Evolutionary conservation across 2,113 vertebrate genomes (phyloP).

Genomic region (Antennarius striatus): DNA sequence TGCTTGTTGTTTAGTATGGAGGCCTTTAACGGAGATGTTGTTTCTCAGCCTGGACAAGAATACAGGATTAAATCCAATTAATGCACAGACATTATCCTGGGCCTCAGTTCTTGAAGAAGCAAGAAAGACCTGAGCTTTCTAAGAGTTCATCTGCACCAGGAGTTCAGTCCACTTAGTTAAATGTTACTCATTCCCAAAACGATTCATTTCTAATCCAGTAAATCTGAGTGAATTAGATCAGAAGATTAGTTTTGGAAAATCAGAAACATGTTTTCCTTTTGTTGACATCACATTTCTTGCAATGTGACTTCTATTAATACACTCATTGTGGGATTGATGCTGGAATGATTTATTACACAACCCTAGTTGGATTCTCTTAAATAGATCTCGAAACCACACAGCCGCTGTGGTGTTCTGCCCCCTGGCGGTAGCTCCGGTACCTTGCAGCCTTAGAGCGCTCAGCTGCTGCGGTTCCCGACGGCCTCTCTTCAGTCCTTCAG

Average conservation of each 20-base stretch:
- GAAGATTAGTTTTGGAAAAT: too few species aligned
- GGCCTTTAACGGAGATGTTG: too few species aligned
- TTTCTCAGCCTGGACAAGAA: neutral
- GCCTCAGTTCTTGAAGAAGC: neutral
- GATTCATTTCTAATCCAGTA: too few species aligned
- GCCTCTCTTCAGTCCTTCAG: conserved; percentile 4
- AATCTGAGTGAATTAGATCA: too few species aligned
- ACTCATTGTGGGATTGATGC: too few species aligned
- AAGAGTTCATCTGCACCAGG: neutral
- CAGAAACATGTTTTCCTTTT: too few species aligned
- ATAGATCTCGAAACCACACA: neutral
- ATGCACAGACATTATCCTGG: conserved; percentile 12
- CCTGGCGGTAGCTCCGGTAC: conserved; percentile 36
- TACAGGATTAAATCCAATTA: conserved; percentile 6
- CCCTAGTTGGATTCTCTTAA: too few species aligned
- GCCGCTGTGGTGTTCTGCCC: conserved; percentile 45
- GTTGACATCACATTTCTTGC: too few species aligned
- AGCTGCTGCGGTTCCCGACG: neutral
- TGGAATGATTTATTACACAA: too few species aligned
- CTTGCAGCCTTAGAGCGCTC: neutral
- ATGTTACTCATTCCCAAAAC: too few species aligned
- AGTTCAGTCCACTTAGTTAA: neutral
- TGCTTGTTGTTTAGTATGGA: conserved; percentile 25
- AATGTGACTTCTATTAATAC: too few species aligned
- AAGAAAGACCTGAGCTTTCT: neutral